Conservation (phyloP, 2,797 vertebrate species). For the Gadopsis marmoratus region DNA sequence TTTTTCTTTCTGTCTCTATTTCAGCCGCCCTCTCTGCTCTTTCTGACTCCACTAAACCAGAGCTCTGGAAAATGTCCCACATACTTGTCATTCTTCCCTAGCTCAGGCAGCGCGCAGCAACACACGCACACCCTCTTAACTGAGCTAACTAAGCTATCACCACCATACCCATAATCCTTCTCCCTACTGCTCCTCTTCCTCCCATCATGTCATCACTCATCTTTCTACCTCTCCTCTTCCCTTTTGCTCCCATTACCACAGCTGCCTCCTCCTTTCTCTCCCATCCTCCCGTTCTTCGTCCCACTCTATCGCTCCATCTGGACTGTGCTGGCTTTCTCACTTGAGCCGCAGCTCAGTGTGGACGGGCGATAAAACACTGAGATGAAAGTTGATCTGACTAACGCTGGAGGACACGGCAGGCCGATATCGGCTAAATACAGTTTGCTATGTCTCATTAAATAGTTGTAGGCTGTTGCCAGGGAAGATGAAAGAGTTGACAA, state of each 20-base stretch:
- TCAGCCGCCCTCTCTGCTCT: conserved; percentile 28
- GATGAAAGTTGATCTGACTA: conserved; percentile 35
- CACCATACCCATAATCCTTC: conserved; percentile 25
- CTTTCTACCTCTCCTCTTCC: conserved; percentile 33
- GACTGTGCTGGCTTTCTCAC: conserved; percentile 50
- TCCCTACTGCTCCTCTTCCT: conserved; percentile 39
- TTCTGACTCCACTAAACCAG: conserved; percentile 71
- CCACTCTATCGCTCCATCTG: conserved; percentile 47
- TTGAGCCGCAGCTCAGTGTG: conserved; percentile 36
- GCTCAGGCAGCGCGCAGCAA: conserved; percentile 63
- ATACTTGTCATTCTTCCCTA: conserved; percentile 86
- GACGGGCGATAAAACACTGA: conserved; percentile 17
- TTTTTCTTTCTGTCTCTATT: not conserved
- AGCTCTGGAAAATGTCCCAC: conserved; percentile 84
- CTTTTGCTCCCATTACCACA: conserved; percentile 28
- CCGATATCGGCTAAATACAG: conserved; percentile 6
- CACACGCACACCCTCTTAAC: conserved; percentile 39
- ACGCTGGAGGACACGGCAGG: not conserved
- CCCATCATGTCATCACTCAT: conserved; percentile 33
- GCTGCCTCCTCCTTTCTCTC: conserved; percentile 43
- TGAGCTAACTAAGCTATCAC: conserved; percentile 42
- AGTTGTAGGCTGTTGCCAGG: not conserved
- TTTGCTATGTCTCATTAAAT: not conserved
- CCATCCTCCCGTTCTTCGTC: conserved; percentile 25
- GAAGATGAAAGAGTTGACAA: not conserved